phyloP scores from a whole-genome alignment of 2,113 vertebrate genomes.

The Pseudolaguvia tuberculata region DNA sequence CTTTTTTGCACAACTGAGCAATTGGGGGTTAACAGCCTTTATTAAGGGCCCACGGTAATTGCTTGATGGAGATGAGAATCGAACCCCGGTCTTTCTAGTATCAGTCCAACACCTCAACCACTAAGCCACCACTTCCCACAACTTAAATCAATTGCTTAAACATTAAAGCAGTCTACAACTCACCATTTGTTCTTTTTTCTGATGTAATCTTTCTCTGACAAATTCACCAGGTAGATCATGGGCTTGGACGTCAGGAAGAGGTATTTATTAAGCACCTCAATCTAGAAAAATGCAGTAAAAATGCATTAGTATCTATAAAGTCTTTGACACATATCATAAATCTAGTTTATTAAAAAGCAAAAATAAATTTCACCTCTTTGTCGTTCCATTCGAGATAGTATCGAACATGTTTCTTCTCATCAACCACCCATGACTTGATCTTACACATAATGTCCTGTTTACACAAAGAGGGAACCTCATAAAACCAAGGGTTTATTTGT shows the following conservation, averaged over 20 bases:
- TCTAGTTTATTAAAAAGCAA: background rate
- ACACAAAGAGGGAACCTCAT: conserved; percentile 54
- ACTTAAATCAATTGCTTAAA: background rate
- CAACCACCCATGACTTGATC: conserved; percentile 89
- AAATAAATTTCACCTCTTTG: conserved; percentile 79
- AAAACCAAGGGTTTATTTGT: conserved; percentile 5
- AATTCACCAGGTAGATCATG: conserved; percentile 97
- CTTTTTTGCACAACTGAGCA: too few species aligned
- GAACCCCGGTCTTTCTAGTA: too few species aligned
- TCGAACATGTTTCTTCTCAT: conserved; percentile 92
- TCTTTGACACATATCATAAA: background rate
- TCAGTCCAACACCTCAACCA: too few species aligned
- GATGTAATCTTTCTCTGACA: conserved; percentile 95
- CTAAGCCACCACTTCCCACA: too few species aligned
- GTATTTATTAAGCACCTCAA: conserved; percentile 96
- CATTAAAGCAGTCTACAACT: conserved; percentile 41
- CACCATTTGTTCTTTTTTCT: conserved; percentile 99
- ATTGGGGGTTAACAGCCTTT: too few species aligned
- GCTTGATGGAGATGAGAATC: too few species aligned
- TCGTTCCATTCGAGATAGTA: conserved; percentile 97
- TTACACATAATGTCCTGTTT: conserved; percentile 93
- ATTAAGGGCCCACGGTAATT: too few species aligned
- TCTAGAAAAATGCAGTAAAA: conserved; percentile 64
- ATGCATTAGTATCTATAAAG: background rate
- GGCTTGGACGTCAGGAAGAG: conserved; percentile 97